Evolutionary conservation across 2,113 vertebrate species (phyloP), one percentile per base, ranked within the genome.

Genomic region (Nothoprocta perdicaria): DNA sequence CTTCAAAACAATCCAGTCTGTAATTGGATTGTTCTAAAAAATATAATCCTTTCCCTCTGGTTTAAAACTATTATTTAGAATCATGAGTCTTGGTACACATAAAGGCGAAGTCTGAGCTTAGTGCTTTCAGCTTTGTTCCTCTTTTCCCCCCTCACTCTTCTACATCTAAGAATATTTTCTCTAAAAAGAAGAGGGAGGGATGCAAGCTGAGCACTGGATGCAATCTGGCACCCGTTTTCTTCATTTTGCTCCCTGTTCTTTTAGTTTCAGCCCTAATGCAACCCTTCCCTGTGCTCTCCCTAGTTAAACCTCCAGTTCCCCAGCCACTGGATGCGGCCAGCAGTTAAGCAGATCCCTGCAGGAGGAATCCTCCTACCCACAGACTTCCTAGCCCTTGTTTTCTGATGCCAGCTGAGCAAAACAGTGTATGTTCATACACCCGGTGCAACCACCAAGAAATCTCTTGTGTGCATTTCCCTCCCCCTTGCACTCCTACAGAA

Each of bases 21-120:
- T 71, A 94, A 96, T 93, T 90, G 78, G 93, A 93, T 95, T 95
- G 41, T 93, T 84, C 48, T 95, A 55, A 95, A 97, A 97, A 92
- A 89, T 92, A 93, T 83, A 89, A 72, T 86, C 65, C 48, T 67
- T 74, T 89, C 84, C 82, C 31, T 85, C n/a, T 65, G 80, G 87
- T 86, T 88, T 77, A 80, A 92, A 66, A 82, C 78, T 83, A 75
- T 61, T 58, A 69, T 89, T 95, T 92, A 88, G 58, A 96, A 85
- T 88, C 68, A 75, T 35, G 95, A 68, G 50, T 43, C 33, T 63
- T 66, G 15, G 55, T 73, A 95, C 85, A 93, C 76, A 88, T 4
- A 95, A 86, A 78, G 19, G 73, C 45, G 86, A 77, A 93, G 78
- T 31, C 71, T 17, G 27, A 82, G 69, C 52, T 82, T 58, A 81